These are phyloP conservation scores for Anthopleura xanthogrammica DNA, from an alignment of 92 coral and sea anemone species.

Conservation along the genomic window DNA sequence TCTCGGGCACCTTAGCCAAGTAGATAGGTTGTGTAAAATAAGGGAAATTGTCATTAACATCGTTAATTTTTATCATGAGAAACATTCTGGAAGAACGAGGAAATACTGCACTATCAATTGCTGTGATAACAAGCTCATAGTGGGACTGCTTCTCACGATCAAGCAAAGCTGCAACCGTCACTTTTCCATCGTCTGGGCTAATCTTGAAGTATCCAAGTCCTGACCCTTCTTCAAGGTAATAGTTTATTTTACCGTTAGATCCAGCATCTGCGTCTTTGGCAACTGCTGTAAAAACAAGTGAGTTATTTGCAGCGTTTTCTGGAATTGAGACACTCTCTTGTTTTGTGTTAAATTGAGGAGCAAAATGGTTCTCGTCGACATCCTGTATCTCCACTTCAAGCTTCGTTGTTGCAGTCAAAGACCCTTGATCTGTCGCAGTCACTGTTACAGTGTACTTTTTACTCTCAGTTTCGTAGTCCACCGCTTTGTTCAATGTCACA, in stretches of 20 bases:
- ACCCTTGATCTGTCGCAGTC: conserved; percentile 41
- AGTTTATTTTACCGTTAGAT: conserved; percentile 40
- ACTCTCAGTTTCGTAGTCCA: conserved; percentile 45
- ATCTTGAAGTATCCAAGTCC: conserved; percentile 61
- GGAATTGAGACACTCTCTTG: conserved; percentile 29
- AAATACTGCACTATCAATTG: conserved; percentile 66
- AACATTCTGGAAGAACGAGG: conserved; percentile 63
- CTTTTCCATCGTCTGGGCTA: conserved; percentile 46
- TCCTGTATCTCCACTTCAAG: conserved; percentile 52
- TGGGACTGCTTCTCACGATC: conserved; percentile 56
- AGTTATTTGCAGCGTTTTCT: conserved; percentile 32
- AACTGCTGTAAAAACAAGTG: conserved; percentile 22
- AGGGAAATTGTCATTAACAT: conserved; percentile 68
- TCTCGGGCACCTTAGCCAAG: conserved; percentile 52
- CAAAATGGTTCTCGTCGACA: conserved; percentile 47
- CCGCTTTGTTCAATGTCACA: conserved; percentile 30
- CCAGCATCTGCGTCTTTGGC: conserved; percentile 65
- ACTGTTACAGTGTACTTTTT: conserved; percentile 36
- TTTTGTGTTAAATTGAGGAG: conserved; percentile 32
- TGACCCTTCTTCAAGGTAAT: conserved; percentile 57
- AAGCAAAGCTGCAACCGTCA: conserved; percentile 39
- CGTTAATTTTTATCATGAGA: conserved; percentile 56
- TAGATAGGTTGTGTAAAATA: conserved; percentile 58
- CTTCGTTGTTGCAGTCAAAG: conserved; percentile 21
- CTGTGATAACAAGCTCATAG: conserved; percentile 56